These are phyloP conservation scores for Drosophila melanogaster DNA, from an alignment of 1,140 invertebrate species.

Conservation along the genomic window DNA sequence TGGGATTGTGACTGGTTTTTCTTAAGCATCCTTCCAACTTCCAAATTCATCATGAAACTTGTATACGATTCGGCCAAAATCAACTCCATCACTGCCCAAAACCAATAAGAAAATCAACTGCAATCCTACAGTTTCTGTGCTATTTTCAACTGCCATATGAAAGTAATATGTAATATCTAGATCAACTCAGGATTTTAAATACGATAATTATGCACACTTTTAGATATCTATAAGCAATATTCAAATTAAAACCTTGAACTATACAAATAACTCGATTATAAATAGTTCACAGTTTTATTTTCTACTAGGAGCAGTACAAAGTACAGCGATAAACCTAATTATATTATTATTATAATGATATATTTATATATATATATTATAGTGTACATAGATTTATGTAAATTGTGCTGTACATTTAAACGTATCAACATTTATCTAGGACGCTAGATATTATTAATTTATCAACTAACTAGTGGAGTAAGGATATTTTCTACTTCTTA, in stretches of 20 bases:
- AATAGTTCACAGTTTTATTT: constrained; percentile 52
- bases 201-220: constrained; percentile 28
- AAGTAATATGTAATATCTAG: constrained; percentile 16
- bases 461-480: constrained; percentile 37
- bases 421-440: constrained; percentile 59
- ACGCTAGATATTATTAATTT: constrained; percentile 42
- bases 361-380: constrained; percentile 21
- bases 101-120: constrained; percentile 7
- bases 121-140: constrained; percentile 2
- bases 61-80: constrained; percentile 18
- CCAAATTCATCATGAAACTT: not conserved
- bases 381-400: constrained; percentile 53
- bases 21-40: not conserved
- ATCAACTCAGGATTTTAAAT: constrained; percentile 66
- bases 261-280: constrained; percentile 11
- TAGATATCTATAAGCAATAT: constrained; percentile 61
- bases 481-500: constrained; percentile 64
- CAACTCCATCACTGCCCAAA: constrained; percentile 29
- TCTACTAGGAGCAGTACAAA: constrained; percentile 67
- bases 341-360: too few relatives aligned
- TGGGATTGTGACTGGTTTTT: constrained; percentile 7
- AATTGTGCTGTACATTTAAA: constrained; percentile 57
- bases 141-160: not conserved
- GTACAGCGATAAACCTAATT: constrained; percentile 55
- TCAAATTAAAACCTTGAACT: constrained; percentile 45